Evolutionary conservation across 2,888 invertebrate genomes (phyloP).

Genomic region (Ichneumoninae sp.): DNA sequence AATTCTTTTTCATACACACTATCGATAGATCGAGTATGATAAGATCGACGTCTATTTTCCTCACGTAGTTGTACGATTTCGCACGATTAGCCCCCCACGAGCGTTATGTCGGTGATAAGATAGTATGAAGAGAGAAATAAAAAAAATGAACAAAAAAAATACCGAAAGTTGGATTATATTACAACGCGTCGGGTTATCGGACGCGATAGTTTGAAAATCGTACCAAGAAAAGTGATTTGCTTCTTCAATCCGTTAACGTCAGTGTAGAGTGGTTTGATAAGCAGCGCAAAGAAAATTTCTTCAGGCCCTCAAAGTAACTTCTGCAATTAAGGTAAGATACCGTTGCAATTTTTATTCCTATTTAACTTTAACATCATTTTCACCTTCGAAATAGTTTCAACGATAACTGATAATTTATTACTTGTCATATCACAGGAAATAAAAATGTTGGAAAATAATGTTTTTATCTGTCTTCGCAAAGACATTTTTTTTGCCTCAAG

Average conservation of each 20-base stretch:
- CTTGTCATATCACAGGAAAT: neutral
- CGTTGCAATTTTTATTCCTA: neutral
- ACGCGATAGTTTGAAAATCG: constrained; percentile 40
- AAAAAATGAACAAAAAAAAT: constrained; percentile 46
- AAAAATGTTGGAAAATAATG: neutral
- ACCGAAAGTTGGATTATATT: constrained; percentile 48
- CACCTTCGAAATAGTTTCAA: neutral
- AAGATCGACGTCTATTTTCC: constrained; percentile 48
- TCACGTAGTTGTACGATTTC: constrained; percentile 66
- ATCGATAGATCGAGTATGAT: neutral
- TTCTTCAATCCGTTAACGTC: neutral
- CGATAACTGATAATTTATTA: neutral
- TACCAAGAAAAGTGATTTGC: constrained; percentile 12
- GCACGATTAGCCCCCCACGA: constrained; percentile 64
- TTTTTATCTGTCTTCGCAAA: neutral
- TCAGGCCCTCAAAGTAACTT: neutral
- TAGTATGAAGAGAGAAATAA: constrained; percentile 68
- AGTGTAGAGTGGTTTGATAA: neutral
- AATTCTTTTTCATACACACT: neutral
- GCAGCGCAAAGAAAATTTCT: neutral
- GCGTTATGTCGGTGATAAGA: constrained; percentile 74
- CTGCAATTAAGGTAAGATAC: neutral
- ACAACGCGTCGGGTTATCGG: constrained; percentile 40
- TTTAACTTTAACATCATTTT: neutral
- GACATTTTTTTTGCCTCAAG: neutral